These are phyloP conservation scores for Leptinotarsa haldemani DNA, from an alignment of 2,888 invertebrate genomes.

Conservation along the genomic window DNA sequence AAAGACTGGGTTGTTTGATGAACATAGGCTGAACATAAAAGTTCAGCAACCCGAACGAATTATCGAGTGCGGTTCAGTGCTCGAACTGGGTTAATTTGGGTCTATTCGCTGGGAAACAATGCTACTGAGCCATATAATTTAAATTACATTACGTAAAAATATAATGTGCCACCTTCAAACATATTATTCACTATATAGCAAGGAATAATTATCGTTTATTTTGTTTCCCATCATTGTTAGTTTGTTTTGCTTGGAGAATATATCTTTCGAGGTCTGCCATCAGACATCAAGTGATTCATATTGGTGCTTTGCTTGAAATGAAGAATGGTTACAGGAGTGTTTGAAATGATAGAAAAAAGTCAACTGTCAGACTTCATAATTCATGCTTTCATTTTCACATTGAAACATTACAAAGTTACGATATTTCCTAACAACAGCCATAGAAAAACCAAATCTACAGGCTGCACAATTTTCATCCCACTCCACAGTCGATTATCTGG, in stretches of 20 bases:
- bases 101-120: conserved; percentile 24
- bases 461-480: too few relatives aligned
- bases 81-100: conserved; percentile 15
- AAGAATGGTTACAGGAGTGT: too few relatives aligned
- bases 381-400: too few relatives aligned
- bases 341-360: too few relatives aligned
- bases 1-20: background rate
- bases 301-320: too few relatives aligned
- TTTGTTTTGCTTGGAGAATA: background rate
- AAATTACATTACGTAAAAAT: conserved; percentile 33
- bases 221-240: conserved; percentile 8
- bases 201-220: background rate
- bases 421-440: too few relatives aligned
- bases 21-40: background rate
- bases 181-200: background rate
- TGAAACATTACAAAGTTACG: too few relatives aligned
- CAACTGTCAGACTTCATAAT: too few relatives aligned
- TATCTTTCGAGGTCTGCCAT: background rate
- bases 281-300: background rate
- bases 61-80: background rate
- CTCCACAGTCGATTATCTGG: too few relatives aligned
- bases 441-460: too few relatives aligned
- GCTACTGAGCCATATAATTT: conserved; percentile 28
- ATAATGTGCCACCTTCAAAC: background rate
- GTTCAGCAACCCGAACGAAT: conserved; percentile 18